Evolutionary conservation across 1,140 invertebrate genomes (phyloP), one percentile per base, ranked within the genome.

Genomic region (Pseudomyrmex flavicornis): DNA sequence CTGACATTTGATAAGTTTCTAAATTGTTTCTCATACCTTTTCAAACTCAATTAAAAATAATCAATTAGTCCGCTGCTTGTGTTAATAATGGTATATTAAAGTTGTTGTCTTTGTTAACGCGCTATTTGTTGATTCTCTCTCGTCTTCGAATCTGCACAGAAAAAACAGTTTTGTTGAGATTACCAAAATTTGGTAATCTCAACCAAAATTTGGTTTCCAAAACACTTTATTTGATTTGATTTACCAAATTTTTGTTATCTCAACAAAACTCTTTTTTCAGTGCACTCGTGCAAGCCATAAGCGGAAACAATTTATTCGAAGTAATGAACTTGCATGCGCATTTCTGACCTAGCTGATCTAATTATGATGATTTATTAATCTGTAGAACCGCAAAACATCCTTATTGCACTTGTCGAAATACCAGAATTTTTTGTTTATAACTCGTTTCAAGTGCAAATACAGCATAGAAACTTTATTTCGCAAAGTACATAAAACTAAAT

Each of bases 331-430:
- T 79, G 35, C 17, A 69, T 12, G 17, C 20, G 26, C 35, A 59
- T 46, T 26, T 1, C 68, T 59, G 10, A 35, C 12, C 56, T 26
- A 58, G 4, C 1, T 48, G 9, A 8, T 26, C 13, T 26, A 72
- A 72, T 72, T 70, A 52, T 8, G 22, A 1, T 56, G 15, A 73
- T n/a, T 56, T 10, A 2, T 20, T 73, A 70, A 59, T 61, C 17
- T n/a, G 8, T 26, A 69, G 26, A 35, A 35, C 5, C 5, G 4
- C 35, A 0, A 5, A 35, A 35, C 35, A 35, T 35, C 4, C 35
- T 80, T 52, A 50, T 22, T 50, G n/a, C 10, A 35, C 12, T 48
- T 2, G 5, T 35, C 22, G 12, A 13, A 70, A 35, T 46, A 20
- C 2, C 26, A 12, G 56, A 26, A 80, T 61, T 59, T 44, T 35